phyloP scores from a whole-genome alignment of 2,113 vertebrate genomes.

The Platichthys flesus region DNA sequence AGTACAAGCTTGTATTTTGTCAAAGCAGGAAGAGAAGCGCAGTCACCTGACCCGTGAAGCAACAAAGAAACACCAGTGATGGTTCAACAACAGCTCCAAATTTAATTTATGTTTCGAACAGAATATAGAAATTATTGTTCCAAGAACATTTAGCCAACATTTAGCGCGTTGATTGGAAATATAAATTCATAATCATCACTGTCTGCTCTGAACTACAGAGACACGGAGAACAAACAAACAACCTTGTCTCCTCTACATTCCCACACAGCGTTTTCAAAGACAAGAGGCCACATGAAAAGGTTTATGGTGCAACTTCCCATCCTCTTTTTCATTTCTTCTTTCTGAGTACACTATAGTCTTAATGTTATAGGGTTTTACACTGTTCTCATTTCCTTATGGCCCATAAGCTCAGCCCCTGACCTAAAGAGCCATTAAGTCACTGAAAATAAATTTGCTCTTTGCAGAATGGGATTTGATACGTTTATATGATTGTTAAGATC shows the following conservation, averaged over 20 bases:
- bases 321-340: slow-evolving; percentile 65
- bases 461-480: too few species aligned
- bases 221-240: slow-evolving; percentile 13
- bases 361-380: slow-evolving; percentile 16
- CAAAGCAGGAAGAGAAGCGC: slow-evolving; percentile 35
- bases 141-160: background rate
- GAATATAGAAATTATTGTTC: background rate
- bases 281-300: slow-evolving; percentile 12
- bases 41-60: slow-evolving; percentile 45
- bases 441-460: slow-evolving; percentile 34
- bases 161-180: background rate
- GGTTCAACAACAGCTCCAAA: background rate
- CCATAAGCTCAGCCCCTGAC: background rate
- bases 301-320: slow-evolving; percentile 55
- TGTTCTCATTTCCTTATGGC: background rate
- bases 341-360: slow-evolving; percentile 23
- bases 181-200: background rate
- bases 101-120: background rate
- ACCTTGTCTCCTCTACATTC: slow-evolving; percentile 7
- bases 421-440: background rate
- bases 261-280: slow-evolving; percentile 29
- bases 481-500: too few species aligned
- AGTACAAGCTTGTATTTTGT: slow-evolving; percentile 10
- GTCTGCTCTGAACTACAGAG: background rate
- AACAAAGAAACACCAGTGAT: background rate